A percentile compares a stretch with the other conserved stretches of the same genome.
phyloP scores from a whole-genome alignment of 2,113 vertebrate species.

The Albula goreensis region DNA sequence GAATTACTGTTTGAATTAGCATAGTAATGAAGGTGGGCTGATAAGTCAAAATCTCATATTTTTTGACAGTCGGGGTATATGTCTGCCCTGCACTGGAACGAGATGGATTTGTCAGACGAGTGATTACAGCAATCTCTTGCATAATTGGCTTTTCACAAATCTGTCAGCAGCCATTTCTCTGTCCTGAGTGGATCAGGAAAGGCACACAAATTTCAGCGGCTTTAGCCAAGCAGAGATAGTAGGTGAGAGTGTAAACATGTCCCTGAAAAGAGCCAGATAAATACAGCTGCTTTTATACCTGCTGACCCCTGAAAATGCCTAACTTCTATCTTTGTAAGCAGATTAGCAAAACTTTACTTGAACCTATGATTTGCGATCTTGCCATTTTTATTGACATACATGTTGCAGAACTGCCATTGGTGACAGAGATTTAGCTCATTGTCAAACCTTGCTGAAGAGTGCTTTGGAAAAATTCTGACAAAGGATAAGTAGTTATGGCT shows the following conservation, averaged over 20 bases:
- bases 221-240: background rate
- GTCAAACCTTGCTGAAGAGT: background rate
- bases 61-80: background rate
- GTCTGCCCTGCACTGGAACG: background rate
- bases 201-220: background rate
- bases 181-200: background rate
- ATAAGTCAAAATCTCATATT: background rate
- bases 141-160: constrained; percentile 1
- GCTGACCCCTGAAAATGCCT: background rate
- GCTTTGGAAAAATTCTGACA: background rate
- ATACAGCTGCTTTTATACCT: background rate
- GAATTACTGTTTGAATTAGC: background rate
- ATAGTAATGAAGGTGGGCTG: background rate
- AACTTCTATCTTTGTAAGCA: background rate
- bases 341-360: background rate
- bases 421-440: background rate
- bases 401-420: background rate
- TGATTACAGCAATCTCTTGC: background rate
- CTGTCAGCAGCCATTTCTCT: background rate
- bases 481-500: background rate
- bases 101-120: background rate
- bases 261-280: background rate
- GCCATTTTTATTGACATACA: background rate
- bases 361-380: background rate
- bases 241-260: background rate